Percentiles rank a stretch among this genome's conserved stretches.
phyloP scores from a whole-genome alignment of 1,140 invertebrate genomes.

The Frieseomelitta varia region DNA sequence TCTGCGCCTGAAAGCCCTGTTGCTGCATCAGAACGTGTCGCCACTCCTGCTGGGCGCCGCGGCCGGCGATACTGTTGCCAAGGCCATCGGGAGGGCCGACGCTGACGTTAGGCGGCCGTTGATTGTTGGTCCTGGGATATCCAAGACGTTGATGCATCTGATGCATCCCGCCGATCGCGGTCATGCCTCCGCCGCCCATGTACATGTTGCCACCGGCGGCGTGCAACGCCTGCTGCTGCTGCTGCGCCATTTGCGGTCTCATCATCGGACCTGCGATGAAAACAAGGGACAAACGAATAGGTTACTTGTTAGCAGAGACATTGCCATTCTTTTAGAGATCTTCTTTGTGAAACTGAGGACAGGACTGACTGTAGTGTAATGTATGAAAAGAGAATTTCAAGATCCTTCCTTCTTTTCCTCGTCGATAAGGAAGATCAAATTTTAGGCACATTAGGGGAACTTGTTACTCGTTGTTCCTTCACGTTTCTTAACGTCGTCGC shows the following conservation, averaged over 20 bases:
- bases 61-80: slow-evolving; percentile 76
- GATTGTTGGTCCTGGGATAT: slow-evolving; percentile 81
- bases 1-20: slow-evolving; percentile 83
- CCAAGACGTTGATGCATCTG: slow-evolving; percentile 82
- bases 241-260: slow-evolving; percentile 84
- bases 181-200: slow-evolving; percentile 77
- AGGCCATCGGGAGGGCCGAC: slow-evolving; percentile 80
- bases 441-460: no score
- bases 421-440: no score
- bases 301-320: not conserved
- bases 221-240: slow-evolving; percentile 80
- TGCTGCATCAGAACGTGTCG: slow-evolving; percentile 88
- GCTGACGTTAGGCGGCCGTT: slow-evolving; percentile 83
- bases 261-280: slow-evolving; percentile 85
- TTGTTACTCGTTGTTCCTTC: no score
- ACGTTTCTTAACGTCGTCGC: no score
- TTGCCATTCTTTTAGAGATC: not conserved
- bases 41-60: slow-evolving; percentile 84
- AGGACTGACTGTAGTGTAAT: not conserved
- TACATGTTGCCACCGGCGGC: slow-evolving; percentile 80
- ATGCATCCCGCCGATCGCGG: slow-evolving; percentile 81
- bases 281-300: not conserved
- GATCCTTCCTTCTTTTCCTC: no score
- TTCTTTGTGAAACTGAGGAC: not conserved
- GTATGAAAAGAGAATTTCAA: not conserved